Evolutionary conservation across 1,140 invertebrate species (phyloP), one percentile per base, ranked within the genome.

Genomic region (Pseudomyrmex cubaensis): DNA sequence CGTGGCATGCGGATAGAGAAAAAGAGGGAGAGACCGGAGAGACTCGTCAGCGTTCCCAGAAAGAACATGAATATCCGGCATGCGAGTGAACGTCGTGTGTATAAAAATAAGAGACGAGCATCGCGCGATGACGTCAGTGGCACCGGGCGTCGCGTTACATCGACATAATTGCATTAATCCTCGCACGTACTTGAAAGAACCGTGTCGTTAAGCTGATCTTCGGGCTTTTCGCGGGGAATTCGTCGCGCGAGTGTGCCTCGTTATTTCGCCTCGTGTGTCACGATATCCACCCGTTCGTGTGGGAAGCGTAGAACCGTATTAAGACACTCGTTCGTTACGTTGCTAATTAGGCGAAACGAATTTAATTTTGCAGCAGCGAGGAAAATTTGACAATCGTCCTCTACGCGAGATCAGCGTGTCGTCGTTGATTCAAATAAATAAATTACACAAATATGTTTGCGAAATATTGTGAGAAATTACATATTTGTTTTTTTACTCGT

Each of bases 81-180:
- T 35, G 82, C 83, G 82, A 90, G 80, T 77, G 63, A 75, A 82
- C 67, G 20, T 44, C 52, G 20, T n/a, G 20, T n/a, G 69, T 82
- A 74, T 56, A 74, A 82, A 82, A 82, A 82, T 72, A 82, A 82
- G n/a, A 57, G 67, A 63, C 22, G 66, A n/a, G 17, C 77, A 66
- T 50, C 64, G 52, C 83, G 72, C 54, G 70, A 76, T 90, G 90
- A 90, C 90, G 87, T 90, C 87, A 91, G 75, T 80, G 76, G 88
- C 85, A 91, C 85, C 84, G 84, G 35, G 90, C 84, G 84, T 91
- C 90, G 67, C 76, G 70, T 91, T 90, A 90, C 90, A 91, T 86
- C 85, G 85, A 89, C 87, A 78, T 91, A 90, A 91, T 90, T 91
- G 82, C 85, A 87, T 91, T 90, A 91, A 90, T 87, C 74, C 77